A percentile compares a stretch with the other conserved stretches of the same genome.
phyloP scores from a whole-genome alignment of 2,113 vertebrate genomes.

The Sciurus niger region DNA sequence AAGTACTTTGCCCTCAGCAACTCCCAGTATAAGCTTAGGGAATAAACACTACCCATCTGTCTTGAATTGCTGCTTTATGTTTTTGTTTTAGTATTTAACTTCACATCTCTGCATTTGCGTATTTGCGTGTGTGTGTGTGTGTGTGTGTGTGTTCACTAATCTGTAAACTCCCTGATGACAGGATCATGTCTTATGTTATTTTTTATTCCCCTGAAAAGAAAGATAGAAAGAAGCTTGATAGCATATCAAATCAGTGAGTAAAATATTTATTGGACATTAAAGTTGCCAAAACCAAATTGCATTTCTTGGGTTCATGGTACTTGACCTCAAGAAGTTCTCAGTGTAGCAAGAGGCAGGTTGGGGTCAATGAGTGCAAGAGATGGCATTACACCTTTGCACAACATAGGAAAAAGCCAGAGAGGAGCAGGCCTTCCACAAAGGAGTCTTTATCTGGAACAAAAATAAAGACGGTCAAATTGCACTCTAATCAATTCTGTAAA shows the following conservation, averaged over 20 bases:
- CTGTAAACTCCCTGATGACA: not conserved
- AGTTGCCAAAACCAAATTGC: not conserved
- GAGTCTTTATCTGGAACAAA: constrained; percentile 25
- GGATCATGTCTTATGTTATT: not conserved
- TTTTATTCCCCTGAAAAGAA: not conserved
- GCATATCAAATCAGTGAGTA: not conserved
- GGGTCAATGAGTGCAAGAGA: not conserved
- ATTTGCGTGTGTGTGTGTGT: not conserved
- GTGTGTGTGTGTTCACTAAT: not conserved
- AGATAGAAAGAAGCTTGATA: not conserved
- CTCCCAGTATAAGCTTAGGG: not conserved
- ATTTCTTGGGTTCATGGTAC: not conserved
- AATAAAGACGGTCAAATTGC: not conserved
- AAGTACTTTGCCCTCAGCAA: not conserved
- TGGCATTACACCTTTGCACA: not conserved
- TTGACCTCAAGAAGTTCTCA: not conserved
- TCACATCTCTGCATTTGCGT: not conserved
- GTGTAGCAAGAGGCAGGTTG: not conserved
- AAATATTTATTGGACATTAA: not conserved
- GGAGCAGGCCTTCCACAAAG: not conserved
- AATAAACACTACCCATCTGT: not conserved
- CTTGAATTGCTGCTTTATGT: not conserved
- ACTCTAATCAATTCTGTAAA: constrained; percentile 32
- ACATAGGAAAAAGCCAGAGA: not conserved
- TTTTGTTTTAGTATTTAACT: constrained; percentile 18